These are phyloP conservation scores for Empis livida DNA, from an alignment of 2,888 invertebrate species.

Conservation along the genomic window DNA sequence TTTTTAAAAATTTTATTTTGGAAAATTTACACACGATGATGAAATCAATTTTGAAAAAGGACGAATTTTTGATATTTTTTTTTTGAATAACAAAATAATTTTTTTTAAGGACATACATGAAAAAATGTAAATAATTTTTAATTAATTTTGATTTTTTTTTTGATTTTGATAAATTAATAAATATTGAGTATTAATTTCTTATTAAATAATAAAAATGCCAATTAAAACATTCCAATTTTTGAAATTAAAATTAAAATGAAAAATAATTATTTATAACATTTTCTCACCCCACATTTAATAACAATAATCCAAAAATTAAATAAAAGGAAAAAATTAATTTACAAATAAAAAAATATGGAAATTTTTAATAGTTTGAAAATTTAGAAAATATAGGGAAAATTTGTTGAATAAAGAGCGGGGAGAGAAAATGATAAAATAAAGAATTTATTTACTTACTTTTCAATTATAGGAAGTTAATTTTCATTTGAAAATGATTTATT, in stretches of 20 bases:
- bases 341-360: not conserved
- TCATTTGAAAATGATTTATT: too few relatives aligned
- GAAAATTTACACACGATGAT: not conserved
- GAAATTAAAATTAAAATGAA: not conserved
- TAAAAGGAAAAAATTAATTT: not conserved
- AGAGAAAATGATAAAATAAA: not conserved
- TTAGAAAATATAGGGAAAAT: not conserved
- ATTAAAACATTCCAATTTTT: not conserved
- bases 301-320: slow-evolving; percentile 1
- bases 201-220: not conserved
- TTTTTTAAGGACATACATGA: not conserved
- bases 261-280: slow-evolving; percentile 9
- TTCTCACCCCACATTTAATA: slow-evolving; percentile 12
- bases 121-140: slow-evolving; percentile 4
- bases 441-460: too few relatives aligned
- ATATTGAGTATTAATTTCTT: slow-evolving; percentile 8
- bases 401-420: not conserved
- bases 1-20: not conserved
- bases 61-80: not conserved
- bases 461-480: too few relatives aligned
- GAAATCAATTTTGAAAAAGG: not conserved
- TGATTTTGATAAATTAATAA: slow-evolving; percentile 9
- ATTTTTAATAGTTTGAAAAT: not conserved
- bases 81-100: not conserved
- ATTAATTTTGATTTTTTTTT: slow-evolving; percentile 6